Conservation (phyloP, 1,140 invertebrate genomes). For the Hyles euphorbiae region DNA sequence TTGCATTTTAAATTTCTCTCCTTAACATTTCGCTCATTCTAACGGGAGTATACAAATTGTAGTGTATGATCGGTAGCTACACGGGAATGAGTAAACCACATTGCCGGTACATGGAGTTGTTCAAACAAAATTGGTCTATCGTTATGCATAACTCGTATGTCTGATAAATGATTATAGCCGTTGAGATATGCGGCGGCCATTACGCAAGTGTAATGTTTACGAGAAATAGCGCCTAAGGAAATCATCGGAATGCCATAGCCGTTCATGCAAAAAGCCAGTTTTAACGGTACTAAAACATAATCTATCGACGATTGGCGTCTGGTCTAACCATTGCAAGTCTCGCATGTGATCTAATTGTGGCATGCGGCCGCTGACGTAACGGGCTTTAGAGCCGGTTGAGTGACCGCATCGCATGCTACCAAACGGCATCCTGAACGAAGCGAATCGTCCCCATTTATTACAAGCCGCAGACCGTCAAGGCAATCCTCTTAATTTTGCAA, state of each 20-base stretch:
- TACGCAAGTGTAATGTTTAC: constrained; percentile 25
- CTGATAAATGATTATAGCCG: constrained; percentile 13
- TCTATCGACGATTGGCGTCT: constrained; percentile 43
- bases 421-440: constrained; percentile 39
- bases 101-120: constrained; percentile 5
- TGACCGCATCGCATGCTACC: constrained; percentile 49
- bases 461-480: constrained; percentile 18
- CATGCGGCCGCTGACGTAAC: constrained; percentile 60
- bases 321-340: constrained; percentile 51
- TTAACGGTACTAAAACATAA: constrained; percentile 59
- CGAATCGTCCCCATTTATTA: constrained; percentile 27
- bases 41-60: constrained; percentile 19
- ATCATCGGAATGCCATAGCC: constrained; percentile 31
- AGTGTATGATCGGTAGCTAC: background rate
- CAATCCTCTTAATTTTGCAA: constrained; percentile 33
- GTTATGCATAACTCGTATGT: constrained; percentile 19
- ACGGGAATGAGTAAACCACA: too few species aligned
- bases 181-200: constrained; percentile 16
- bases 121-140: constrained; percentile 16
- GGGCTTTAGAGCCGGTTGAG: constrained; percentile 49
- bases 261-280: constrained; percentile 38
- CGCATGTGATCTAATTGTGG: constrained; percentile 65
- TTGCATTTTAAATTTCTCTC: constrained; percentile 63
- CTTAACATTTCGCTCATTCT: constrained; percentile 46
- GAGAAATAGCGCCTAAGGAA: constrained; percentile 18